phyloP scores from a whole-genome alignment of 1,140 invertebrate species.

The Streblospio benedicti region DNA sequence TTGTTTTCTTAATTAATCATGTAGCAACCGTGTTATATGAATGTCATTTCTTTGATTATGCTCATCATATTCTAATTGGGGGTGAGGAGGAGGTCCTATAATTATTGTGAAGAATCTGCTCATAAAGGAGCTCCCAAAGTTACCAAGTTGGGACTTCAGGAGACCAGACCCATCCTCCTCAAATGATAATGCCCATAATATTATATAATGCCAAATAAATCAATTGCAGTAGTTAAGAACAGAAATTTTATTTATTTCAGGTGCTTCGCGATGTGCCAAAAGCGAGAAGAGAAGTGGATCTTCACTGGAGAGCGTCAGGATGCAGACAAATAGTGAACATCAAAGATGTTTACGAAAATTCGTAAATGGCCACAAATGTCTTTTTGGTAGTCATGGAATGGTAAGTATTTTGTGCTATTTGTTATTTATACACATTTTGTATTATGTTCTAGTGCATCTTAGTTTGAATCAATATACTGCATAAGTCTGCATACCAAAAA shows the following conservation, averaged over 20 bases:
- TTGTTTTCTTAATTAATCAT: no score
- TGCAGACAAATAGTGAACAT: slow-evolving; percentile 88
- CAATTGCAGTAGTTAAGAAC: neutral
- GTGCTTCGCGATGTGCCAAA: slow-evolving; percentile 84
- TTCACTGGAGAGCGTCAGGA: slow-evolving; percentile 81
- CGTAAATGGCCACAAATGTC: slow-evolving; percentile 78
- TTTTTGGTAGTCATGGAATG: slow-evolving; percentile 97
- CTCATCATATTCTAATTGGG: no score
- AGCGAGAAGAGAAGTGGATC: slow-evolving; percentile 84
- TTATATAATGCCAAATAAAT: neutral
- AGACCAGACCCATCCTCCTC: no score
- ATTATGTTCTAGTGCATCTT: neutral
- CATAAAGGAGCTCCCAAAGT: no score
- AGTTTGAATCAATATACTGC: neutral
- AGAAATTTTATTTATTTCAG: slow-evolving; percentile 49
- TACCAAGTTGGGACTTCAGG: no score
- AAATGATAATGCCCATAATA: no score
- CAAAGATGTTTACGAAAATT: slow-evolving; percentile 93
- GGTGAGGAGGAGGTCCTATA: no score
- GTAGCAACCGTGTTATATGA: no score
- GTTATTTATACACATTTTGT: slow-evolving; percentile 4
- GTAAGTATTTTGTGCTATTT: slow-evolving; percentile 49
- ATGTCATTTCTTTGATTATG: no score
- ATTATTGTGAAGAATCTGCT: no score
- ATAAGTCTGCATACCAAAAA: neutral